Percentiles rank a stretch among this genome's conserved stretches.
Conservation (phyloP, 2,888 invertebrate genomes). For the Hybos culiciformis region DNA sequence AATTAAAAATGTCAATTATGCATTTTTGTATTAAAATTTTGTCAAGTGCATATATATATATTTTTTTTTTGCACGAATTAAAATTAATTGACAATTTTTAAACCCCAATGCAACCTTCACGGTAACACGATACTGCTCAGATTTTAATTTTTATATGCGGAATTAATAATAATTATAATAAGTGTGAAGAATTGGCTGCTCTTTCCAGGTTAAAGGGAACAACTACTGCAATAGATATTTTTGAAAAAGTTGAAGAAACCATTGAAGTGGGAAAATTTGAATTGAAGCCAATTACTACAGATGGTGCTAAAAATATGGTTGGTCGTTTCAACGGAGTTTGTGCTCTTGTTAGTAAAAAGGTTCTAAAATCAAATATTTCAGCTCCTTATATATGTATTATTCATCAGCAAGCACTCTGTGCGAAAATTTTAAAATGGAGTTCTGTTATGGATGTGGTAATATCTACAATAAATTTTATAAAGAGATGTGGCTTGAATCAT, state of each 20-base stretch:
- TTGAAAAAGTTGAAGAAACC: constrained; percentile 1
- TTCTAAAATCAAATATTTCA: background rate
- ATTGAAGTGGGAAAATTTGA: constrained; percentile 1
- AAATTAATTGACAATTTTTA: no score
- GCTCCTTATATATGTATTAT: constrained; percentile 4
- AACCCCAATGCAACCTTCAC: no score
- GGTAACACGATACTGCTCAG: constrained; percentile 1
- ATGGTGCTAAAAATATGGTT: constrained; percentile 6
- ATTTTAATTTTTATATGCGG: background rate
- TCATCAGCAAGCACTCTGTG: constrained; percentile 3
- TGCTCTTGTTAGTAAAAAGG: constrained; percentile 2
- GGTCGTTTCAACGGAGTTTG: constrained; percentile 4
- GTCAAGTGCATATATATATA: no score
- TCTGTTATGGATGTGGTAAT: constrained; percentile 3
- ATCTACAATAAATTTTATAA: constrained; percentile 3
- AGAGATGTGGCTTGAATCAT: constrained; percentile 2
- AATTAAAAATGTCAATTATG: no score
- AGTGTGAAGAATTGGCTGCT: background rate
- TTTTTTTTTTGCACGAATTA: no score
- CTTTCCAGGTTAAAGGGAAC: background rate
- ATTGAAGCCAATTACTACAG: constrained; percentile 1
- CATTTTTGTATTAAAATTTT: no score
- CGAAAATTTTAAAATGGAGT: constrained; percentile 3
- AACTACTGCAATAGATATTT: constrained; percentile 1
- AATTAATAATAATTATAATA: background rate